Base-by-base conservation (phyloP, 2,888 invertebrate species). In the Melanotus villosus region DNA sequence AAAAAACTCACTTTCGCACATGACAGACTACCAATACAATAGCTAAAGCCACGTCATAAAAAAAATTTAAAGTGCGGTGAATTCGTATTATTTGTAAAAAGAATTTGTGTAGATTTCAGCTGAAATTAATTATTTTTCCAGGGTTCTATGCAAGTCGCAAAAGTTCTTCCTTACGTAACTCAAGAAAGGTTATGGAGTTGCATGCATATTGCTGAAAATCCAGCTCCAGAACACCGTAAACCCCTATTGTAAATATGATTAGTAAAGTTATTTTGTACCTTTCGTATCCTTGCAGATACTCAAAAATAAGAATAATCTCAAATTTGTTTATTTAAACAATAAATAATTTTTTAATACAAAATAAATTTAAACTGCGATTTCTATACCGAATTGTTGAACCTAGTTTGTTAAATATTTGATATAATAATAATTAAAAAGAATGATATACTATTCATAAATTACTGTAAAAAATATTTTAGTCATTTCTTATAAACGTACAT, bases 71-170 rank as follows among this genome's bases (percentile, higher is more conserved):
- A n/a, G n/a, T n/a, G n/a, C n/a, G n/a, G n/a, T n/a, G n/a, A n/a
- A n/a, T n/a, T n/a, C n/a, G n/a, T n/a, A n/a, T n/a, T n/a, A n/a
- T n/a, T n/a, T n/a, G n/a, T n/a, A n/a, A n/a, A n/a, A n/a, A n/a
- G n/a, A n/a, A n/a, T n/a, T n/a, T n/a, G n/a, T n/a, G n/a, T n/a
- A n/a, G n/a, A n/a, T n/a, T n/a, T n/a, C n/a, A n/a, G n/a, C n/a
- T n/a, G n/a, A n/a, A n/a, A n/a, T n/a, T 47, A n/a, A 38, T 66
- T 64, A 65, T 67, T 70, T 71, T 81, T 80, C 57, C 79, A 85
- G 85, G 85, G 85, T 36, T 84, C 85, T 5, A 84, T 85, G 79
- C 85, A 85, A 77, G 85, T 85, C 36, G 85, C 84, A 0, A 85
- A 85, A 77, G 78, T 85, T 63, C 79, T 85, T 10, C 84, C 85